Evolutionary conservation across 2,113 vertebrate genomes (phyloP).

Genomic region (Cephalopholis sonnerati): DNA sequence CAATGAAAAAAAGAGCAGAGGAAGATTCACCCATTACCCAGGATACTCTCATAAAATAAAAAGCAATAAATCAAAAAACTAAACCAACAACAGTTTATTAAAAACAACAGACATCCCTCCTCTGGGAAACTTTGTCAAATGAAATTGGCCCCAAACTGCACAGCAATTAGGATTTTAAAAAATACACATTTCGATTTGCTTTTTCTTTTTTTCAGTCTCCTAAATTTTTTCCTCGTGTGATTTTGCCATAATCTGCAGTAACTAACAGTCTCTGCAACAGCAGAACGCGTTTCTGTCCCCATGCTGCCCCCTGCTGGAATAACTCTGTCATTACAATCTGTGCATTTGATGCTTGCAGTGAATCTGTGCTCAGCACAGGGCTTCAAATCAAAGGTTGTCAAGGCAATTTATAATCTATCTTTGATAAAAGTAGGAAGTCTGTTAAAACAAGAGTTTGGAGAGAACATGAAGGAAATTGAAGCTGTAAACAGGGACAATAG

Average conservation of each 20-base stretch:
- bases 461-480: background rate
- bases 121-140: background rate
- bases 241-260: background rate
- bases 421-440: background rate
- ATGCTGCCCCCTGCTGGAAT: conserved; percentile 51
- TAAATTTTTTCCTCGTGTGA: rapidly evolving
- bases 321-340: background rate
- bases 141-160: background rate
- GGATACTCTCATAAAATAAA: no score
- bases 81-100: background rate
- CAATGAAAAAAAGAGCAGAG: background rate
- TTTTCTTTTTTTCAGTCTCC: background rate
- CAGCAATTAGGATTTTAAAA: background rate
- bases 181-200: background rate
- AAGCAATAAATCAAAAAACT: background rate
- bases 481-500: background rate
- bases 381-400: no score
- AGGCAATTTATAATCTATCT: background rate
- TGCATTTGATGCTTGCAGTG: background rate
- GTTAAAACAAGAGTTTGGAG: background rate
- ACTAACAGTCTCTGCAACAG: background rate
- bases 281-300: background rate
- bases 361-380: background rate
- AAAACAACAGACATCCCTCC: background rate
- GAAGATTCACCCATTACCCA: no score